A percentile compares a stretch with the other conserved stretches of the same genome.
Evolutionary conservation across 2,888 invertebrate species (phyloP).

Genomic region (Carcina quercana): DNA sequence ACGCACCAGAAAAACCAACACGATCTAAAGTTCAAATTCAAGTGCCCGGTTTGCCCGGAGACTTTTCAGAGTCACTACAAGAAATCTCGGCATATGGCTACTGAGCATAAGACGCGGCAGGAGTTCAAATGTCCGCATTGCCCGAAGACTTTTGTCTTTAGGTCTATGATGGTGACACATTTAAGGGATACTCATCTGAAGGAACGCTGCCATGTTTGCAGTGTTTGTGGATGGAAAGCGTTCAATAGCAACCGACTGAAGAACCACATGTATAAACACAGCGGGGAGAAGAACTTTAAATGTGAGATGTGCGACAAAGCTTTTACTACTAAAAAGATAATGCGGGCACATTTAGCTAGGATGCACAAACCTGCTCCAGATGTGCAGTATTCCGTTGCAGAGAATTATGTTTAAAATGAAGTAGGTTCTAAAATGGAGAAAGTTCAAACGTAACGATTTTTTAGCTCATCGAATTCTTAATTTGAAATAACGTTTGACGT

Average conservation of each 20-base stretch:
- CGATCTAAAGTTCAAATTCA: slow-evolving; percentile 63
- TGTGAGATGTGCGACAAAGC: slow-evolving; percentile 59
- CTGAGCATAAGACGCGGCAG: slow-evolving; percentile 51
- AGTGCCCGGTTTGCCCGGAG: slow-evolving; percentile 59
- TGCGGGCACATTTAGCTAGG: slow-evolving; percentile 54
- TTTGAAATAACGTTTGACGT: too few species aligned
- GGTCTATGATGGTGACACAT: slow-evolving; percentile 66
- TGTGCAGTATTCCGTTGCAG: too few species aligned
- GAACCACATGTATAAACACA: slow-evolving; percentile 65
- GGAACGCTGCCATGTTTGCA: slow-evolving; percentile 51
- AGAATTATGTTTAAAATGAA: too few species aligned
- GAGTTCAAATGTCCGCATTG: slow-evolving; percentile 62
- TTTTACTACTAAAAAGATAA: slow-evolving; percentile 60
- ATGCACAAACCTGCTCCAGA: slow-evolving; percentile 46
- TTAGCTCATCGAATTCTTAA: background rate
- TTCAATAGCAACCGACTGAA: slow-evolving; percentile 65
- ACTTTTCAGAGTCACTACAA: slow-evolving; percentile 57
- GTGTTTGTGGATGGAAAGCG: slow-evolving; percentile 59
- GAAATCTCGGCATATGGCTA: slow-evolving; percentile 54
- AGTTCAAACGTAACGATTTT: too few species aligned
- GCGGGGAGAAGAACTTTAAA: slow-evolving; percentile 63
- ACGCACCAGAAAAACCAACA: slow-evolving; percentile 62
- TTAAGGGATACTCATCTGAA: slow-evolving; percentile 55
- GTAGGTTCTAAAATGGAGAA: too few species aligned
- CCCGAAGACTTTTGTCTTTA: slow-evolving; percentile 57